Conservation (phyloP, 2,113 vertebrate genomes). For the Thermophis baileyi region DNA sequence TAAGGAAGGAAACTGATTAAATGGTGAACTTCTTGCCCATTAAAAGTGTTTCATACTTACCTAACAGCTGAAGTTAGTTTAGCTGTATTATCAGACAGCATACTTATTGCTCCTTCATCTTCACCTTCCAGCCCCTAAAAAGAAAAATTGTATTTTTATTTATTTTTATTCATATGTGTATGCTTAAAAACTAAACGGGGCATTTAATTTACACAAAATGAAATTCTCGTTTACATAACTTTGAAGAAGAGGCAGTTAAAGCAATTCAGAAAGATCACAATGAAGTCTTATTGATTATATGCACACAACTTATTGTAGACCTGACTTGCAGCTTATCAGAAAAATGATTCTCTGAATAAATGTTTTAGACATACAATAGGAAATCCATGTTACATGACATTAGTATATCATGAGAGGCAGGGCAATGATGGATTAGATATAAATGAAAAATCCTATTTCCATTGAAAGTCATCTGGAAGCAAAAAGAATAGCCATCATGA, state of each 20-base stretch:
- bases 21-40: slow-evolving; percentile 8
- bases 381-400: neutral
- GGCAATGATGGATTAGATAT: neutral
- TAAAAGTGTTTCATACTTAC: slow-evolving; percentile 62
- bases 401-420: neutral
- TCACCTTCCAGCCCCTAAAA: slow-evolving; percentile 93
- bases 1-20: neutral
- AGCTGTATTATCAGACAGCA: slow-evolving; percentile 97
- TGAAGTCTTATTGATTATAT: neutral
- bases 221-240: neutral
- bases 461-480: neutral
- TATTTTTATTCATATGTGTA: neutral
- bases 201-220: neutral
- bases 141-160: neutral
- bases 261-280: neutral
- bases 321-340: neutral
- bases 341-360: neutral
- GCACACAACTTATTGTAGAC: neutral
- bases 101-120: slow-evolving; percentile 98
- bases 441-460: neutral
- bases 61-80: slow-evolving; percentile 97
- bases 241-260: neutral
- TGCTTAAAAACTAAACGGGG: neutral
- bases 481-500: neutral
- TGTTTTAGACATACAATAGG: neutral